Evolutionary conservation across 2,113 vertebrate genomes (phyloP), one percentile per base, ranked within the genome.

Genomic region (Noturus placidus): DNA sequence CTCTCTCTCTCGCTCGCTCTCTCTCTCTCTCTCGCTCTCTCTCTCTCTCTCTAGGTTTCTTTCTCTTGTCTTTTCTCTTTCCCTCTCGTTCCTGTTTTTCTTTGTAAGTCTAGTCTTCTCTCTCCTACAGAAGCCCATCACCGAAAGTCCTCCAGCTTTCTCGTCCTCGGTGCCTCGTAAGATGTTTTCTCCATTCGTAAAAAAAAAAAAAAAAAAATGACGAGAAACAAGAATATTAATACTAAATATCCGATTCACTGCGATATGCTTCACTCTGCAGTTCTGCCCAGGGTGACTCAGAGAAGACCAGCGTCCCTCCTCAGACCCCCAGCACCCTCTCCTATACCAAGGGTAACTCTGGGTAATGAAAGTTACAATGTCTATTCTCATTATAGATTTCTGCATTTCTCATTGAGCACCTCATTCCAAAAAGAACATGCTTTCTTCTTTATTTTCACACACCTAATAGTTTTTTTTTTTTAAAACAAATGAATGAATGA

Each of bases 201-300:
- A 2, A 46, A 42, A 42, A 42, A 42, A 42, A 42, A 42, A 42
- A 42, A 46, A 46, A 30, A 46, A 50, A 78, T 22, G n/a, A n/a
- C 42, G 20, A 50, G 10, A 76, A 85, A 72, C 14, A 30, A 1
- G 67, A 50, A 78, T 35, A 1, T 54, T 33, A 54, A 54, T 77
- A 35, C 38, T 5, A 30, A 59, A 76, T 63, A 33, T 74, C 8
- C 35, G 14, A 74, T 72, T 30, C 35, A 33, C 33, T 82, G 50
- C 30, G 5, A 46, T 22, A 89, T 46, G 87, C 42, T 91, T 76
- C 30, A 86, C n/a, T 89, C 87, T 91, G 5, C 88, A 95, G 94
- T 91, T 89, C 70, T 70, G n/a, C 89, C 78, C 86, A 95, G 93
- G 91, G 93, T 84, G 88, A 94, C 92, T 87, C 89, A 89, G 86